Percentiles rank a stretch among this genome's conserved stretches.
Evolutionary conservation across 2,888 invertebrate genomes (phyloP).

Genomic region (Plagiodera versicolora): DNA sequence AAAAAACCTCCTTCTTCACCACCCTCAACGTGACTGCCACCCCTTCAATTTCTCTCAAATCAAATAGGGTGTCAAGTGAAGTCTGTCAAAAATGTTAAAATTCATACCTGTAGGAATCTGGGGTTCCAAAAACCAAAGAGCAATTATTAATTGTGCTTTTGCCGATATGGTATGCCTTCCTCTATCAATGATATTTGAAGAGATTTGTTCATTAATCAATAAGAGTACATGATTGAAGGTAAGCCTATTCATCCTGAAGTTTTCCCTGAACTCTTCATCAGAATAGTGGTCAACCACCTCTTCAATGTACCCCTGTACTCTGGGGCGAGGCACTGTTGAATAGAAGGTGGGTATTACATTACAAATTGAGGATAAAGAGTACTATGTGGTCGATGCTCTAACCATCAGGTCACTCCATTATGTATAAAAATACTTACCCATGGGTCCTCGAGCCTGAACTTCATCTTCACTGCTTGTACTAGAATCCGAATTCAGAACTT

Average conservation of each 20-base stretch:
- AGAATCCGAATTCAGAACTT: constrained; percentile 10
- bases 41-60: too few relatives aligned
- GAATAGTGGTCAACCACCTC: constrained; percentile 9
- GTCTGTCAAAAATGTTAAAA: too few relatives aligned
- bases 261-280: constrained; percentile 17
- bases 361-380: too few relatives aligned
- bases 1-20: too few relatives aligned
- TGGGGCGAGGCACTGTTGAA: constrained; percentile 6
- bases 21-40: too few relatives aligned
- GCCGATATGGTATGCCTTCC: constrained; percentile 15
- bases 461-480: constrained; percentile 15
- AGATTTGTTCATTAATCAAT: constrained; percentile 10
- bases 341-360: not conserved
- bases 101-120: constrained; percentile 18
- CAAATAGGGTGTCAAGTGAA: too few relatives aligned
- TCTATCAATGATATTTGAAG: constrained; percentile 15
- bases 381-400: not conserved
- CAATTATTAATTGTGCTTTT: constrained; percentile 13
- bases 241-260: constrained; percentile 14
- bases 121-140: constrained; percentile 20
- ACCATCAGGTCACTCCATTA: not conserved
- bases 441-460: constrained; percentile 8
- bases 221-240: constrained; percentile 14
- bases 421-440: not conserved
- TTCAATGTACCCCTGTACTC: constrained; percentile 11